phyloP scores from a whole-genome alignment of 2,113 vertebrate genomes.

The Corythornis madagascariensis region DNA sequence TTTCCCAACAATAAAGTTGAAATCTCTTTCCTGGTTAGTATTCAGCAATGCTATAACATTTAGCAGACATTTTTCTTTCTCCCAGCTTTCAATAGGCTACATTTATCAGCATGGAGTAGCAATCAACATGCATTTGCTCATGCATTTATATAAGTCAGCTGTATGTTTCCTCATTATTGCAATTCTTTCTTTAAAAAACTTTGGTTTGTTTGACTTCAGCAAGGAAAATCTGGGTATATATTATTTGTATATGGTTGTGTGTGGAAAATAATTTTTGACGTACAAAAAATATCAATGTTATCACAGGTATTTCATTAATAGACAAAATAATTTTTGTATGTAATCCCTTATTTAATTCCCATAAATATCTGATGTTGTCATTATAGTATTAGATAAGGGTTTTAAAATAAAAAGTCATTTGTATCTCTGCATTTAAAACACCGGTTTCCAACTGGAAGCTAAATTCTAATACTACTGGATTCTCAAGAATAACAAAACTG shows the following conservation, averaged over 20 bases:
- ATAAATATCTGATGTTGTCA: background rate
- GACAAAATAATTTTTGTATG: background rate
- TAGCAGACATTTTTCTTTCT: constrained; percentile 54
- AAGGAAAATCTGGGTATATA: background rate
- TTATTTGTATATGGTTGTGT: no score
- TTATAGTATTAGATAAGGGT: background rate
- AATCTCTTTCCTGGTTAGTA: constrained; percentile 60
- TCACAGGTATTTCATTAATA: background rate
- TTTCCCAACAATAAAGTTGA: constrained; percentile 59
- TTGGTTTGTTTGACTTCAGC: background rate
- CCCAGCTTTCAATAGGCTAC: constrained; percentile 33
- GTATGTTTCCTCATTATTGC: background rate
- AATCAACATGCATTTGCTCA: constrained; percentile 58
- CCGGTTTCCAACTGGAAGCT: background rate
- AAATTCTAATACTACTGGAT: background rate
- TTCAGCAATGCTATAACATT: constrained; percentile 25
- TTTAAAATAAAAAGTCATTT: background rate
- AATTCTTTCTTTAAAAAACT: constrained; percentile 1
- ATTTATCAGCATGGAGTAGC: constrained; percentile 60
- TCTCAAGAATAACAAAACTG: background rate
- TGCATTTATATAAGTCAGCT: constrained; percentile 61
- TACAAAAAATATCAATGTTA: background rate
- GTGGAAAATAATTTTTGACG: background rate
- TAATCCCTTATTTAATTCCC: background rate
- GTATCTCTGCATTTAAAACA: background rate